A percentile compares a stretch with the other conserved stretches of the same genome.
phyloP scores from a whole-genome alignment of 2,797 vertebrate genomes.

The Bovichtus diacanthus region DNA sequence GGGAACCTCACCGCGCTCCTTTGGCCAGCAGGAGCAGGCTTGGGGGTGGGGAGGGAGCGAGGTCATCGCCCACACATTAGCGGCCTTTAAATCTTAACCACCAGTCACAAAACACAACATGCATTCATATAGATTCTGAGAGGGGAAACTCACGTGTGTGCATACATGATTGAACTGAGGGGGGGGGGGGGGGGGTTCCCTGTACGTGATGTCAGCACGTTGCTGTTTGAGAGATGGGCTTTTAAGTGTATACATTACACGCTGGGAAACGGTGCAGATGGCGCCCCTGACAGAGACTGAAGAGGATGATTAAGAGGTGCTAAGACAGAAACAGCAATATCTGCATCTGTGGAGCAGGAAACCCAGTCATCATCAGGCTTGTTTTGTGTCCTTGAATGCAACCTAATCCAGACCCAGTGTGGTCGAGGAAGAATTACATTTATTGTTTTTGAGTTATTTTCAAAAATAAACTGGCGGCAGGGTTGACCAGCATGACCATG shows the following conservation, averaged over 20 bases:
- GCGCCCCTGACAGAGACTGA: slow-evolving; percentile 49
- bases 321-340: slow-evolving; percentile 40
- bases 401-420: slow-evolving; percentile 45
- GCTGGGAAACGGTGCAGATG: slow-evolving; percentile 47
- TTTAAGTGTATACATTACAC: slow-evolving; percentile 62
- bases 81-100: slow-evolving; percentile 52
- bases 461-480: slow-evolving; percentile 54
- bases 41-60: slow-evolving; percentile 13
- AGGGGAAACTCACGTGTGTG: slow-evolving; percentile 29
- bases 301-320: slow-evolving; percentile 43
- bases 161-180: background rate
- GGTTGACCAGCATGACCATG: background rate
- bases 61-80: slow-evolving; percentile 56
- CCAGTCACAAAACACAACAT: slow-evolving; percentile 26
- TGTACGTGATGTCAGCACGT: slow-evolving; percentile 44
- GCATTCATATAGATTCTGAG: slow-evolving; percentile 15
- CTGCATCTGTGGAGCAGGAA: slow-evolving; percentile 33
- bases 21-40: slow-evolving; percentile 1
- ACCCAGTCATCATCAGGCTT: slow-evolving; percentile 21
- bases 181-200: slow-evolving; percentile 3
- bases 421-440: slow-evolving; percentile 21
- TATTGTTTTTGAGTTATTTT: slow-evolving; percentile 52
- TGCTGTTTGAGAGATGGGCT: slow-evolving; percentile 30
- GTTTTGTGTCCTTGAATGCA: slow-evolving; percentile 55
- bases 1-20: slow-evolving; percentile 36